phyloP scores from a whole-genome alignment of 2,113 vertebrate species.

The Addax nasomaculatus region DNA sequence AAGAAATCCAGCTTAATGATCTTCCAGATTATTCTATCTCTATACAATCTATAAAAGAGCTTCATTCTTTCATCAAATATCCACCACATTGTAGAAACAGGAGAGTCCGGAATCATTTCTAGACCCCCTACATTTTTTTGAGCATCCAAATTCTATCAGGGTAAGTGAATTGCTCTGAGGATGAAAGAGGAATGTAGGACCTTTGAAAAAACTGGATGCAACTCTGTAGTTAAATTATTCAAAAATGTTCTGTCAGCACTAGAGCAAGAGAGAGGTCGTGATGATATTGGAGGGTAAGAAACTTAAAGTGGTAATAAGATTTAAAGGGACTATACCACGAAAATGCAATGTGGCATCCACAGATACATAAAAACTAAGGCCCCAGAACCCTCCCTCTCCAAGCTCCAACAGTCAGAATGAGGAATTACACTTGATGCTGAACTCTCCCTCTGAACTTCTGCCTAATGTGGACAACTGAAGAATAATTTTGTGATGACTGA shows the following conservation, averaged over 20 bases:
- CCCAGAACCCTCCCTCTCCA: neutral
- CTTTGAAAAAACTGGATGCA: neutral
- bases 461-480: neutral
- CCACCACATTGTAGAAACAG: neutral
- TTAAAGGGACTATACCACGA: neutral
- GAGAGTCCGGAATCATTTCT: neutral
- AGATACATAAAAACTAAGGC: neutral
- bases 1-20: neutral
- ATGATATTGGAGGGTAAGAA: neutral
- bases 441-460: neutral
- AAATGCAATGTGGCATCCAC: neutral
- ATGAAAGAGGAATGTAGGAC: neutral
- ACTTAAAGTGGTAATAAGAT: neutral
- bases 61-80: conserved; percentile 10
- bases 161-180: neutral
- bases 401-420: neutral
- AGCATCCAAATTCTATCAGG: neutral
- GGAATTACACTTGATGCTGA: neutral
- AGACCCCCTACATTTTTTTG: neutral
- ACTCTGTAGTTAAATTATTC: neutral
- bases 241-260: neutral
- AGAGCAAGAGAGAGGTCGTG: neutral
- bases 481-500: neutral
- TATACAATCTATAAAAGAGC: neutral
- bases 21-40: neutral